Evolutionary conservation across 2,797 vertebrate species (phyloP), one percentile per base, ranked within the genome.

Genomic region (Pseudomugil gertrudae): DNA sequence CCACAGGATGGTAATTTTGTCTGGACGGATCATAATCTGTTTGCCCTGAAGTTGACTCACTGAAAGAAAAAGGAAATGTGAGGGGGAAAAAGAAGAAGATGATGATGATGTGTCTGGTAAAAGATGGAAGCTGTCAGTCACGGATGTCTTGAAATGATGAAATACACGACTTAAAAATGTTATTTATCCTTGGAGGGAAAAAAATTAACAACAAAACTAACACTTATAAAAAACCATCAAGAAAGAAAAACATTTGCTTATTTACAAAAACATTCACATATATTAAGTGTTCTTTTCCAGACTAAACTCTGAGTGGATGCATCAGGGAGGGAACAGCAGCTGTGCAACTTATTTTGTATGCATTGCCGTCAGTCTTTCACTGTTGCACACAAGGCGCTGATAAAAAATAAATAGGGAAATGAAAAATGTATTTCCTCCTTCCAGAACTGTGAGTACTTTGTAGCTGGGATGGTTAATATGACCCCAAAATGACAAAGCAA

Each of bases 1-100:
- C 90, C 2, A 96, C 35, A 0, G 96, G 96, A 64, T 97, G 95
- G 64, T 98, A 98, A 72, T 75, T 81, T 3, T 81, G 80, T 72
- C 93, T 92, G 27, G 94, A 88, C 0, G 95, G 96, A 70, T 96
- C 80, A 45, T 95, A 98, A 61, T 92, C 87, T 0, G 83, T 85
- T 11, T 79, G 53, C 33, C 87, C 92, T 0, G 92, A 73, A 0
- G 48, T 35, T 1, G 70, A 86, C 59, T 89, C 88, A 4, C 93
- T 94, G 80, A 23, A 35, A 59, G 45, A 19, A 57, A 51, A 47
- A 15, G 2, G 40, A 43, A 43, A 43, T n/a, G 15, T 7, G 15
- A 40, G 5, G 5, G 36, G 1, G 15, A 8, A 19, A 52, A 58
- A 56, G 4, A 29, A 1, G 43, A 10, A 0, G 0, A 15, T 2